Percentiles rank a stretch among this genome's conserved stretches.
phyloP scores from a whole-genome alignment of 2,888 invertebrate genomes.

The Bibio marci region DNA sequence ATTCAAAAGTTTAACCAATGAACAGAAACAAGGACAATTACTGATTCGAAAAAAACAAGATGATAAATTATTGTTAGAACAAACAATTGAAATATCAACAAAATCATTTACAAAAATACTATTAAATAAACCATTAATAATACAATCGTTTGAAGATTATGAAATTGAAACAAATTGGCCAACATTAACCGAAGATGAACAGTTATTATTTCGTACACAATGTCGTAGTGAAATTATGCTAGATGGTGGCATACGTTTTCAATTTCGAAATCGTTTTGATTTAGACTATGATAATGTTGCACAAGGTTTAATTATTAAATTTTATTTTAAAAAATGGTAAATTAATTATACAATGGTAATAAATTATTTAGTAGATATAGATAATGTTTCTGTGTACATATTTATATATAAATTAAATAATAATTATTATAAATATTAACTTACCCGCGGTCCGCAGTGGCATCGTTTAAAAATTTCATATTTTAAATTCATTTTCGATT shows the following conservation, averaged over 20 bases:
- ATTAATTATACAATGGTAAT: not conserved
- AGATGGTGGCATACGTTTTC: conserved; percentile 4
- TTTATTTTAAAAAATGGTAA: conserved; percentile 5
- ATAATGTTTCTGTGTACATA: no score
- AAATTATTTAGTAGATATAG: no score
- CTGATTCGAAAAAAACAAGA: not conserved
- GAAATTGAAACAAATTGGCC: conserved; percentile 4
- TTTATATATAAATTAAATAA: no score
- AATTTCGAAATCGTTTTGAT: not conserved
- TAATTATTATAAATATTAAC: no score
- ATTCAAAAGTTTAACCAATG: not conserved
- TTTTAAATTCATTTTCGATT: conserved; percentile 8
- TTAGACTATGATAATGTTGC: conserved; percentile 5
- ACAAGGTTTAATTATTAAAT: not conserved
- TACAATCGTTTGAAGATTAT: conserved; percentile 4
- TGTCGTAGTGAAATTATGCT: conserved; percentile 4
- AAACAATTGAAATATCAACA: conserved; percentile 2
- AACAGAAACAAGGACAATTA: not conserved
- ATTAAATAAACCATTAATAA: conserved; percentile 2
- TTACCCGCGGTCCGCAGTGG: no score
- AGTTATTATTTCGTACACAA: conserved; percentile 1
- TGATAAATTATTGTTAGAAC: not conserved
- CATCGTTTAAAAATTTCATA: no score
- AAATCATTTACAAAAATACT: conserved; percentile 1
- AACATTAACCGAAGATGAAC: not conserved